These are phyloP conservation scores for Callitettix versicolor DNA, from an alignment of 1,140 invertebrate species.

Conservation along the genomic window DNA sequence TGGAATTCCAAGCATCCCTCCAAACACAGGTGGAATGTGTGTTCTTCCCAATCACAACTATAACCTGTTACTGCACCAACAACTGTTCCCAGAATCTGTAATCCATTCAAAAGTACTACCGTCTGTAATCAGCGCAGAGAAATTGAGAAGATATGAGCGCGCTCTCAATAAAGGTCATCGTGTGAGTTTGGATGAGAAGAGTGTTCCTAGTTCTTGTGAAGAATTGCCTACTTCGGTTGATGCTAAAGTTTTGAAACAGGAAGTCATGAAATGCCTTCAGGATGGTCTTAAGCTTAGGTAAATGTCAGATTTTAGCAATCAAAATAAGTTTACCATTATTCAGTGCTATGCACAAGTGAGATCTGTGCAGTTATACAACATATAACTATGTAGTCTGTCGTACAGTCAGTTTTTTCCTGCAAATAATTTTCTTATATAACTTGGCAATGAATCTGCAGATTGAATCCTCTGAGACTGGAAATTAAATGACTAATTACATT, in stretches of 20 bases:
- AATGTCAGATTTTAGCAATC: constrained; percentile 3
- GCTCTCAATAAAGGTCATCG: constrained; percentile 44
- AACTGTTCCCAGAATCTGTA: constrained; percentile 51
- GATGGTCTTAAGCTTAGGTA: constrained; percentile 45
- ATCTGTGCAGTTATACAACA: neutral
- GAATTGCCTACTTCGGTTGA: constrained; percentile 4
- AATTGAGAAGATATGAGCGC: constrained; percentile 44
- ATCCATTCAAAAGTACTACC: neutral
- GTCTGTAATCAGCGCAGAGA: constrained; percentile 13
- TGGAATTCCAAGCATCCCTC: constrained; percentile 44
- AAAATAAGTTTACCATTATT: constrained; percentile 2
- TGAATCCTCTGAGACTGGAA: constrained; percentile 49
- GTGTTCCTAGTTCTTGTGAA: neutral
- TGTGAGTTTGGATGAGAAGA: constrained; percentile 16
- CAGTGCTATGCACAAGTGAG: neutral
- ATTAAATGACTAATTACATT: neutral
- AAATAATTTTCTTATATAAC: too few species aligned
- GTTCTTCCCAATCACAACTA: constrained; percentile 48
- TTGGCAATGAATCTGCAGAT: constrained; percentile 51
- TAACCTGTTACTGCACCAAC: constrained; percentile 69
- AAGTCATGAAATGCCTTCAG: constrained; percentile 37
- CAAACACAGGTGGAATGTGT: neutral
- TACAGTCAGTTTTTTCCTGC: too few species aligned
- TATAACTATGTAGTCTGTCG: too few species aligned
- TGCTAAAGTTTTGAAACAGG: constrained; percentile 15